A percentile compares a stretch with the other conserved stretches of the same genome.
Evolutionary conservation across 2,888 invertebrate genomes (phyloP).

Genomic region (Cyclophora albipunctata): DNA sequence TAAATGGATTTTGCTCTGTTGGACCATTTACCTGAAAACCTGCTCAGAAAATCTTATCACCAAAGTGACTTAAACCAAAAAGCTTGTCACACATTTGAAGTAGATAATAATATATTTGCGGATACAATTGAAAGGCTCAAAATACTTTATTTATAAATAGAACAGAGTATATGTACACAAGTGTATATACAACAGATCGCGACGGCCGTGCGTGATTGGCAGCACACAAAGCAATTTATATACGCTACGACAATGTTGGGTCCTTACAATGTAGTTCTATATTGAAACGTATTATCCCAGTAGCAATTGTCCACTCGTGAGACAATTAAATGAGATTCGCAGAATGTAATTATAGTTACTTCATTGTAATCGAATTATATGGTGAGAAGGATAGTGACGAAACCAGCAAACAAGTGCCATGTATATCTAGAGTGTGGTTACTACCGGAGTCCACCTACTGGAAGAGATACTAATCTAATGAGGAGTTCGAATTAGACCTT

Average conservation of each 20-base stretch:
- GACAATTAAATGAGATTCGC: background rate
- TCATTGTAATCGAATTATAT: background rate
- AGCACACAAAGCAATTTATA: constrained; percentile 10
- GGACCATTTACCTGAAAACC: too few relatives aligned
- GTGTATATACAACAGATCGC: constrained; percentile 1
- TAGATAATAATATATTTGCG: too few relatives aligned
- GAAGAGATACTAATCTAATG: too few relatives aligned
- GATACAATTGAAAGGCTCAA: too few relatives aligned
- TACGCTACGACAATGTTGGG: constrained; percentile 3
- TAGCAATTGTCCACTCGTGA: too few relatives aligned
- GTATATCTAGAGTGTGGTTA: background rate
- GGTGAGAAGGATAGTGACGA: background rate
- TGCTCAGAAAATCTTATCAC: too few relatives aligned
- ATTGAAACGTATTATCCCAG: background rate
- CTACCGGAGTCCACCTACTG: too few relatives aligned
- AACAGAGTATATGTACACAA: background rate
- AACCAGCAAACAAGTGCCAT: background rate
- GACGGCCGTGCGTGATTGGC: constrained; percentile 3
- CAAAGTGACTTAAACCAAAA: too few relatives aligned
- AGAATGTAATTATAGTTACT: background rate
- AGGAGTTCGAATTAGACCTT: too few relatives aligned
- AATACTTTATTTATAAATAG: too few relatives aligned
- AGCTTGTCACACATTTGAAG: too few relatives aligned
- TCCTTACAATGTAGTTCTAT: constrained; percentile 4
- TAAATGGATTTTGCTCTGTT: too few relatives aligned